Evolutionary conservation across 1,140 invertebrate genomes (phyloP).

Genomic region (Ostrea edulis): DNA sequence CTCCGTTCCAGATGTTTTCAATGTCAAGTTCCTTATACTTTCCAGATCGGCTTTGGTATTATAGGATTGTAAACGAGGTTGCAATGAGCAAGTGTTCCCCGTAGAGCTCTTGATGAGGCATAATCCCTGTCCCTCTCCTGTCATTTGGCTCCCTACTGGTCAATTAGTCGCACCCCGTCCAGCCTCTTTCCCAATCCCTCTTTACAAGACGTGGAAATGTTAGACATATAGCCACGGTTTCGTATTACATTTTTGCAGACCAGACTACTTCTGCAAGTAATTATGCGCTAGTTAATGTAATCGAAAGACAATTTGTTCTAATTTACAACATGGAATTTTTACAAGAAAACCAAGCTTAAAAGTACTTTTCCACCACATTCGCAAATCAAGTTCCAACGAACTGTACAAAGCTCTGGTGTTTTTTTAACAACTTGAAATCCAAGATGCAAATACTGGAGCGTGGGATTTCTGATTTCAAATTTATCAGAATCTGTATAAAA

Average conservation of each 20-base stretch:
- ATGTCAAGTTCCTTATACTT: conserved; percentile 41
- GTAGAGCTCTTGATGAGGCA: conserved; percentile 9
- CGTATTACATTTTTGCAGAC: conserved; percentile 16
- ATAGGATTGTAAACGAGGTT: conserved; percentile 37
- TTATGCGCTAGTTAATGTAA: conserved; percentile 53
- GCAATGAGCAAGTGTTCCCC: conserved; percentile 44
- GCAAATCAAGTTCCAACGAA: conserved; percentile 32
- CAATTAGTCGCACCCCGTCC: conserved; percentile 50
- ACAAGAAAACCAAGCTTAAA: conserved; percentile 33
- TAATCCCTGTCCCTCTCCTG: conserved; percentile 36
- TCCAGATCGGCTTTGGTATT: conserved; percentile 38
- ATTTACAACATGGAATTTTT: conserved; percentile 48
- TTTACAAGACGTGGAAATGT: conserved; percentile 11
- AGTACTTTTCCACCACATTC: conserved; percentile 45
- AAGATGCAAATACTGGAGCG: conserved; percentile 37
- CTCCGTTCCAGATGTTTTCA: conserved; percentile 46
- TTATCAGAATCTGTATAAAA: conserved; percentile 37
- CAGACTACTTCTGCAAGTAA: conserved; percentile 50
- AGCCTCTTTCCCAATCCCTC: conserved; percentile 37
- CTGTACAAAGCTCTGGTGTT: conserved; percentile 4
- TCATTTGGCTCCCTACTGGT: conserved; percentile 36
- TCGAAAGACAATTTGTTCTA: conserved; percentile 54
- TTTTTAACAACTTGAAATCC: conserved; percentile 39
- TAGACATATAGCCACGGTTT: conserved; percentile 28
- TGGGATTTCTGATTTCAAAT: conserved; percentile 45